A percentile compares a stretch with the other conserved stretches of the same genome.
Conservation (phyloP, 2,888 invertebrate species). For the Anodontia alba region DNA sequence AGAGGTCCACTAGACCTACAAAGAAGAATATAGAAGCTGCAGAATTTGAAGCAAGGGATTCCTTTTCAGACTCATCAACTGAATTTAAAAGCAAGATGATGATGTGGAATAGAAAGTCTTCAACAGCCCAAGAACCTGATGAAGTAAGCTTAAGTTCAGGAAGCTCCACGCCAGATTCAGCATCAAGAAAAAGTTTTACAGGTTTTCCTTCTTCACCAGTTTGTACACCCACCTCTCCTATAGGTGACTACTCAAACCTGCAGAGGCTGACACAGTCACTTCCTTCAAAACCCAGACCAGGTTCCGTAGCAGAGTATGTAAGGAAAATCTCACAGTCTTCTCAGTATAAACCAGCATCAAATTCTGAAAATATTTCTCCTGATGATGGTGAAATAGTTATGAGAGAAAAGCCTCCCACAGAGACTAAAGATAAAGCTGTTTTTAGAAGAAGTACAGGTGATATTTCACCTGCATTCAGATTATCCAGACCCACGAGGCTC, state of each 20-base stretch:
- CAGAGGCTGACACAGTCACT: slow-evolving; percentile 43
- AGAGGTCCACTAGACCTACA: slow-evolving; percentile 54
- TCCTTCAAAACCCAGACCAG: slow-evolving; percentile 44
- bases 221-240: slow-evolving; percentile 31
- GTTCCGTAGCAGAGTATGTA: slow-evolving; percentile 59
- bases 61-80: slow-evolving; percentile 10
- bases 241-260: slow-evolving; percentile 41
- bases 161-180: slow-evolving; percentile 1
- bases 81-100: slow-evolving; percentile 49
- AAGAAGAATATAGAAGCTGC: slow-evolving; percentile 39
- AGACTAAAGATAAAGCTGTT: background rate
- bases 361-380: background rate
- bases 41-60: slow-evolving; percentile 15
- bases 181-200: slow-evolving; percentile 5
- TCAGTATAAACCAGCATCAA: background rate
- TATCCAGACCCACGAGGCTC: background rate
- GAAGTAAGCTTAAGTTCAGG: background rate
- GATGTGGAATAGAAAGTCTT: slow-evolving; percentile 52
- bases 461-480: background rate
- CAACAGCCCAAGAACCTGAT: slow-evolving; percentile 31
- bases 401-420: background rate
- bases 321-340: slow-evolving; percentile 42
- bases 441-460: slow-evolving; percentile 1
- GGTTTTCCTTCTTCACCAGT: slow-evolving; percentile 35
- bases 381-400: background rate